Conservation (phyloP, 2,113 vertebrate species). For the Dipodomys ordii region DNA sequence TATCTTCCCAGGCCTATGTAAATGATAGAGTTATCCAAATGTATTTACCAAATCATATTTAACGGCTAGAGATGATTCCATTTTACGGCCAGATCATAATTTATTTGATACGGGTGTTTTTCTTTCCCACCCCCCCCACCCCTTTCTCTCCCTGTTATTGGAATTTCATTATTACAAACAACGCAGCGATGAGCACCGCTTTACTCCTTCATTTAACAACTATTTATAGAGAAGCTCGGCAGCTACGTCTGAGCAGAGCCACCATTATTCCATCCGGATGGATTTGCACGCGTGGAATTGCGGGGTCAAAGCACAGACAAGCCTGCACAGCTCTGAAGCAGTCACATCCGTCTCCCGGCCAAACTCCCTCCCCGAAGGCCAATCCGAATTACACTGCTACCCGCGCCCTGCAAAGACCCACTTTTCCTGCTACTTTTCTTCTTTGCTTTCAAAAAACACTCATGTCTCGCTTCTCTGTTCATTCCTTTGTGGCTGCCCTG, state of each 20-base stretch:
- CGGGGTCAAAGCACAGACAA: not conserved
- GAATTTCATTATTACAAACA: slow-evolving; percentile 62
- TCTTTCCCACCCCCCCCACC: not conserved
- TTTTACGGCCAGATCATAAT: not conserved
- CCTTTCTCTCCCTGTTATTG: not conserved
- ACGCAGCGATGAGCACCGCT: not conserved
- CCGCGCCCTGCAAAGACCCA: not conserved
- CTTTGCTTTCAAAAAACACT: not conserved
- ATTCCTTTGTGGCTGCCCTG: slow-evolving; percentile 1
- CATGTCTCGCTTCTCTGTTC: not conserved
- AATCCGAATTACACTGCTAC: no score
- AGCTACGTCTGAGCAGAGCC: not conserved
- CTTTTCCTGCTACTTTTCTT: not conserved
- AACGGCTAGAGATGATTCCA: slow-evolving; percentile 20
- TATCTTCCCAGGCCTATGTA: not conserved
- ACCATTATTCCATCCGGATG: slow-evolving; percentile 24
- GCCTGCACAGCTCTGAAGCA: slow-evolving; percentile 10
- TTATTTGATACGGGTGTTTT: not conserved
- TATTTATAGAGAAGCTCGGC: slow-evolving; percentile 54
- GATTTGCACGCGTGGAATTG: slow-evolving; percentile 1
- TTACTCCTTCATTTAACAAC: slow-evolving; percentile 39
- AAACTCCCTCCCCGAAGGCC: not conserved
- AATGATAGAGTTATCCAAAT: slow-evolving; percentile 22
- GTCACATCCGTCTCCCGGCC: not conserved
- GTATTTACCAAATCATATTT: slow-evolving; percentile 28